A percentile compares a stretch with the other conserved stretches of the same genome.
Evolutionary conservation across 2,888 invertebrate genomes (phyloP).

Genomic region (Strigamia maritima): DNA sequence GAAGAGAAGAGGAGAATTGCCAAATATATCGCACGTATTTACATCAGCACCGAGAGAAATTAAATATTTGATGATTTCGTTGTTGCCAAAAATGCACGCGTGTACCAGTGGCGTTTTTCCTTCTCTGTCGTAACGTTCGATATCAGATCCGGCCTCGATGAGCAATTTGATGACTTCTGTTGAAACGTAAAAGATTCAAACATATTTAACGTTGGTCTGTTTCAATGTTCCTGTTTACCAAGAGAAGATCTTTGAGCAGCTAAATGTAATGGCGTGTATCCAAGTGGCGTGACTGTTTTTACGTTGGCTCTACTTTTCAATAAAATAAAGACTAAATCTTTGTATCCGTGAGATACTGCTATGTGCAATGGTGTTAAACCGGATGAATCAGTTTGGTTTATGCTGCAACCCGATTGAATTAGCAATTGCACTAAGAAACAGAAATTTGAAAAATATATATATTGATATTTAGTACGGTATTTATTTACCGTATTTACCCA

Average conservation of each 20-base stretch:
- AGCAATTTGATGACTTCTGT: slow-evolving; percentile 39
- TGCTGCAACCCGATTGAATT: slow-evolving; percentile 45
- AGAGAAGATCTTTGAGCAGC: slow-evolving; percentile 40
- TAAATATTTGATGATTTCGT: slow-evolving; percentile 44
- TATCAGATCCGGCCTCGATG: slow-evolving; percentile 44
- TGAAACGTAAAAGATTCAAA: slow-evolving; percentile 14
- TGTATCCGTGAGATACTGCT: slow-evolving; percentile 43
- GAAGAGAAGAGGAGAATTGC: slow-evolving; percentile 45
- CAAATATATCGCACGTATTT: slow-evolving; percentile 42
- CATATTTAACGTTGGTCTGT: no score
- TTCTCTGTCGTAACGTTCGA: slow-evolving; percentile 44
- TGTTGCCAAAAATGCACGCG: slow-evolving; percentile 44
- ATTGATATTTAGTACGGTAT: background rate
- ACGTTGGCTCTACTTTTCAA: slow-evolving; percentile 44
- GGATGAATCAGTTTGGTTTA: slow-evolving; percentile 45
- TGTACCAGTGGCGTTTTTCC: slow-evolving; percentile 45
- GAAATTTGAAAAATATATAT: no score
- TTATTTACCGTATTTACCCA: slow-evolving; percentile 44
- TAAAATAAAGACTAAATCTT: slow-evolving; percentile 43
- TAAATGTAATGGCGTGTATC: slow-evolving; percentile 45
- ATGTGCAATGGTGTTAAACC: slow-evolving; percentile 46
- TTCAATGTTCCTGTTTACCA: slow-evolving; percentile 38
- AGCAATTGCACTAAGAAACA: slow-evolving; percentile 43
- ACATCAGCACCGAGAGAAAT: slow-evolving; percentile 45
- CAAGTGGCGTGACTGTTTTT: slow-evolving; percentile 43